Evolutionary conservation across 35 echinoderm and acorn worm genomes (phyloP), one percentile per base, ranked within the genome.

Genomic region (Apostichopus parvimensis): DNA sequence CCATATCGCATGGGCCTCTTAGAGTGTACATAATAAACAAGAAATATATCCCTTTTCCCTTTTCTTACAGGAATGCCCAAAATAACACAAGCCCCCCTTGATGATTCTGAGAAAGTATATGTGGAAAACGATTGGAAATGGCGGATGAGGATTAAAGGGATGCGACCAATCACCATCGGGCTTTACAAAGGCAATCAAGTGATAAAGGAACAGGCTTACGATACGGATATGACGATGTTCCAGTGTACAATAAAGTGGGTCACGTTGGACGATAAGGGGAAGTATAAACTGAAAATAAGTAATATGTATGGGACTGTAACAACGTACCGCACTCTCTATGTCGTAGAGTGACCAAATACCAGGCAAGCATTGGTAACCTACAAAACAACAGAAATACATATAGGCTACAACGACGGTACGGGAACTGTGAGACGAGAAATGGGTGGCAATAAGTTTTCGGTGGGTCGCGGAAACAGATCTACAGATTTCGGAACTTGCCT

Each of bases 101-200:
- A 52, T 26, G 85, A 87, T 52, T 6, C 0, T 57, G 59, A 62
- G 0, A 22, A 87, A 20, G 58, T 87, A 17, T 4, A 87, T 34
- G 15, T 13, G 18, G 85, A 58, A 22, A 0, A 64, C 45, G 21
- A 87, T 25, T 87, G 85, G 85, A 65, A 65, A 59, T 87, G 85
- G 85, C 0, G 0, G 17, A 9, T 87, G 9, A 54, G 64, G 26
- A 87, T 87, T 15, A 87, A 71, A 34, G 85, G 85, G 5, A 6
- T 0, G 15, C 54, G 59, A 87, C 85, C 85, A 57, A 73, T 73
- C 71, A 73, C 71, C 6, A n/a, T 73, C 17, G 5, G 2, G 15
- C 15, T 73, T 17, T 73, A 73, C 20, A 73, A 73, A 73, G 14
- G 24, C n/a, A 18, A 73, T 73, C n/a, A n/a, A 3, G 71, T 18